Evolutionary conservation across 2,888 invertebrate species (phyloP), one percentile per base, ranked within the genome.

Genomic region (Synergus laeviventris): DNA sequence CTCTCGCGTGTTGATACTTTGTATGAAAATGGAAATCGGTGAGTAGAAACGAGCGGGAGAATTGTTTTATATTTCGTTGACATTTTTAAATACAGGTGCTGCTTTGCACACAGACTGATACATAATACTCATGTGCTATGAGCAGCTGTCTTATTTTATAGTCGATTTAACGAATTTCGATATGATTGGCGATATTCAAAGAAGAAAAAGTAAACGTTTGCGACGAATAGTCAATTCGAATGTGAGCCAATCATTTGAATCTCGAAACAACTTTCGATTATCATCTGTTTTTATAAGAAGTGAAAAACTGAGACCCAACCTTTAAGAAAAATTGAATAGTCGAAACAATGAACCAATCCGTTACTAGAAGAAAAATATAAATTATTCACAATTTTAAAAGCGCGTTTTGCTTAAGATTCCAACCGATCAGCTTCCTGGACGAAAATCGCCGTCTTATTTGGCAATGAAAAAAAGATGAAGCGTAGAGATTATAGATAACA

Each of bases 51-150:
- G 9, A 70, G 70, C 31, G 36, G 70, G n/a, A 49, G 36, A 31
- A 54, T 70, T 36, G 36, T 49, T 54, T 54, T 54, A 70, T 49
- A 54, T 70, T 70, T 49, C 31, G 36, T 70, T 49, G 45, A 54
- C 36, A 70, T 31, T 66, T 66, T 70, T 49, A 49, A 12, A 70
- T 12, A 36, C 45, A 31, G 49, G 70, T 70, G 36, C 70, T 70
- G 70, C 70, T 70, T 70, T 54, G 70, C 70, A 70, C 70, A 49
- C 70, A 70, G 70, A 70, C 70, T 70, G 70, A 70, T 49, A 49
- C 31, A 70, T 70, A 70, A 70, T 70, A 70, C 70, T 70, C 70
- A 54, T 49, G 70, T 70, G 70, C 49, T 49, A 36, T 31, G 49
- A 70, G 49, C 70, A 70, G 49, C 36, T 45, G 36, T 70, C 70